These are phyloP conservation scores for Sebastes taczanowskii DNA, from an alignment of 2,797 vertebrate species.

Conservation along the genomic window DNA sequence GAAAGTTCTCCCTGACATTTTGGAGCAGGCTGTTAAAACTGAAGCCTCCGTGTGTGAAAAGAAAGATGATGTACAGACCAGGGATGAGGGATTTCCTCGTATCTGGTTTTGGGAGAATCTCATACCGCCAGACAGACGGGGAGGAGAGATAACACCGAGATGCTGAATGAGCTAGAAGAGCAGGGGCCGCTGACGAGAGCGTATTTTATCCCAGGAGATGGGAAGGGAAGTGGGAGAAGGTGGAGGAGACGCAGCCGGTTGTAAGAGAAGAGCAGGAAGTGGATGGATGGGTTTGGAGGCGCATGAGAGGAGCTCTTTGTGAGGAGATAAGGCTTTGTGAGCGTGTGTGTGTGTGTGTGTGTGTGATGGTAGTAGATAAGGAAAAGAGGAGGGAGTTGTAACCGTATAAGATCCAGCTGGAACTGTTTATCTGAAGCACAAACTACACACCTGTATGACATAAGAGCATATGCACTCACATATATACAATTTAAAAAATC, in stretches of 20 bases:
- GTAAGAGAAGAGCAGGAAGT: constrained; percentile 52
- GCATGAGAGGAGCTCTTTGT: constrained; percentile 42
- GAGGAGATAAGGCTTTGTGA: constrained; percentile 45
- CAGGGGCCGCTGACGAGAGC: constrained; percentile 9
- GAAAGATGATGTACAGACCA: constrained; percentile 38
- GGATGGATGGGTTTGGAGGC: constrained; percentile 49
- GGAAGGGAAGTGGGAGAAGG: constrained; percentile 55
- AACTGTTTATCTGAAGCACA: constrained; percentile 27
- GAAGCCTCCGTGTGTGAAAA: constrained; percentile 29
- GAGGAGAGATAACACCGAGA: constrained; percentile 55
- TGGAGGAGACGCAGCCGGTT: constrained; percentile 60
- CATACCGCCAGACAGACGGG: constrained; percentile 32
- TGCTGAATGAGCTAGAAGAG: constrained; percentile 28
- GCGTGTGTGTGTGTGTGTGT: constrained; percentile 23
- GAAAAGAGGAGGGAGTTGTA: constrained; percentile 22
- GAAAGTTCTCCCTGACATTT: constrained; percentile 15
- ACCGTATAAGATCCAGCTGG: constrained; percentile 50
- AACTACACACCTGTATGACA: constrained; percentile 24
- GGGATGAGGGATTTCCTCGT: constrained; percentile 42
- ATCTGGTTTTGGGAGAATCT: constrained; percentile 44
- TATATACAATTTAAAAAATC: neutral
- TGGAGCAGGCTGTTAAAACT: neutral
- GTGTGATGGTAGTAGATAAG: constrained; percentile 37
- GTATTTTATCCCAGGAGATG: constrained; percentile 47
- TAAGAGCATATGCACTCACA: neutral